phyloP scores from a whole-genome alignment of 2,113 vertebrate species.

The Python bivittatus region DNA sequence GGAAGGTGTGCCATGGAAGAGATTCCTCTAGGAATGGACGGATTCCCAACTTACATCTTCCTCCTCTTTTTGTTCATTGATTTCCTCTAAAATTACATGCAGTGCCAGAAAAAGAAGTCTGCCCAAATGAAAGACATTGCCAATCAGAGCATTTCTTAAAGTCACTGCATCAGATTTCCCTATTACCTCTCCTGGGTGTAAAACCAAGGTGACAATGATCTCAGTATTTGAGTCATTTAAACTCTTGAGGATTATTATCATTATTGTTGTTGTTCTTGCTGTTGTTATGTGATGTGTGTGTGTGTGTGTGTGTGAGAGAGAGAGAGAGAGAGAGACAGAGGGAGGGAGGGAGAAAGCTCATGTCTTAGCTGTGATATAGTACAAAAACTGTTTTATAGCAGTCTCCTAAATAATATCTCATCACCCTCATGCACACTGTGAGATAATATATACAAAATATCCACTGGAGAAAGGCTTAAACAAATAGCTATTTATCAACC shows the following conservation, averaged over 20 bases:
- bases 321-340: too few relatives aligned
- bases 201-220: background rate
- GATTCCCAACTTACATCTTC: background rate
- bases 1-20: background rate
- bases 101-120: slow-evolving; percentile 29
- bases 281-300: background rate
- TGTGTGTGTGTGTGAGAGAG: background rate
- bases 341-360: background rate
- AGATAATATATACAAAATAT: background rate
- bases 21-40: background rate
- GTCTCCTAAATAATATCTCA: slow-evolving; percentile 15
- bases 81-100: slow-evolving; percentile 36
- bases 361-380: background rate
- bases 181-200: background rate
- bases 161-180: slow-evolving; percentile 31
- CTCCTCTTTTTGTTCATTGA: background rate
- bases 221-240: background rate
- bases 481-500: background rate
- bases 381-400: slow-evolving; percentile 3
- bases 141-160: slow-evolving; percentile 43
- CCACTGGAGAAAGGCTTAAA: background rate
- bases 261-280: background rate
- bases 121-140: background rate
- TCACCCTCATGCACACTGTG: background rate
- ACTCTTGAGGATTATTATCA: background rate